Conservation (phyloP, 1,140 invertebrate genomes). For the Drosophila dunni region DNA sequence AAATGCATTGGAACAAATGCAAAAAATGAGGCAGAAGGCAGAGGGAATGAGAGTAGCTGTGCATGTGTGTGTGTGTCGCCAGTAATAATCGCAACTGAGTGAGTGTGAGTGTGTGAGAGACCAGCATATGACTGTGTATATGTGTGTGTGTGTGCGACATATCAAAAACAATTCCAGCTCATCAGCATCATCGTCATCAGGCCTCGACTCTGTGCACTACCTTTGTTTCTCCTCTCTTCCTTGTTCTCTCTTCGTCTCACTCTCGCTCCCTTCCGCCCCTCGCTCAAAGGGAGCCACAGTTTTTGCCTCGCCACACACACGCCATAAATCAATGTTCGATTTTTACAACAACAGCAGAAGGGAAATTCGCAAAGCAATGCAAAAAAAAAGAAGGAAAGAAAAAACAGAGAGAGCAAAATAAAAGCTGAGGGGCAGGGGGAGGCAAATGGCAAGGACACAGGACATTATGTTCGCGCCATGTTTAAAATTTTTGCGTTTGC, state of each 20-base stretch:
- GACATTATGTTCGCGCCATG: slow-evolving; percentile 84
- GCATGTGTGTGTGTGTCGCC: slow-evolving; percentile 47
- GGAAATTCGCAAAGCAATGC: slow-evolving; percentile 60
- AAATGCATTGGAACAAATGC: slow-evolving; percentile 74
- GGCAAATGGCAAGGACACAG: slow-evolving; percentile 73
- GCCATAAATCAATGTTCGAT: slow-evolving; percentile 81
- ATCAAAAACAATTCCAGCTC: slow-evolving; percentile 81
- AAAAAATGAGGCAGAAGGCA: slow-evolving; percentile 54
- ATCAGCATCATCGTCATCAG: slow-evolving; percentile 77
- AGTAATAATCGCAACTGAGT: slow-evolving; percentile 67
- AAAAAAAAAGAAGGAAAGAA: slow-evolving; percentile 48
- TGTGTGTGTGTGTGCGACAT: slow-evolving; percentile 54
- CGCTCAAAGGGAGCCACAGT: slow-evolving; percentile 26
- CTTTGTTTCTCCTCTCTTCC: slow-evolving; percentile 10
- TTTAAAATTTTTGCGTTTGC: slow-evolving; percentile 68
- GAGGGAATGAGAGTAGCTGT: slow-evolving; percentile 20
- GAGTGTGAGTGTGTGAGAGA: not conserved
- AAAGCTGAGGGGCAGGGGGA: slow-evolving; percentile 41
- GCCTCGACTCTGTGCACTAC: slow-evolving; percentile 39
- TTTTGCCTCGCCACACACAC: slow-evolving; percentile 71
- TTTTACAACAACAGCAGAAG: slow-evolving; percentile 60
- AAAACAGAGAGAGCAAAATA: slow-evolving; percentile 42
- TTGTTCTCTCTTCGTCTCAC: not conserved
- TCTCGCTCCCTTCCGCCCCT: not conserved
- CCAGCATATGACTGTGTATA: slow-evolving; percentile 15